A percentile compares a stretch with the other conserved stretches of the same genome.
These are phyloP conservation scores for Rhinopomastus cyanomelas DNA, from an alignment of 2,113 vertebrate species.

Conservation along the genomic window DNA sequence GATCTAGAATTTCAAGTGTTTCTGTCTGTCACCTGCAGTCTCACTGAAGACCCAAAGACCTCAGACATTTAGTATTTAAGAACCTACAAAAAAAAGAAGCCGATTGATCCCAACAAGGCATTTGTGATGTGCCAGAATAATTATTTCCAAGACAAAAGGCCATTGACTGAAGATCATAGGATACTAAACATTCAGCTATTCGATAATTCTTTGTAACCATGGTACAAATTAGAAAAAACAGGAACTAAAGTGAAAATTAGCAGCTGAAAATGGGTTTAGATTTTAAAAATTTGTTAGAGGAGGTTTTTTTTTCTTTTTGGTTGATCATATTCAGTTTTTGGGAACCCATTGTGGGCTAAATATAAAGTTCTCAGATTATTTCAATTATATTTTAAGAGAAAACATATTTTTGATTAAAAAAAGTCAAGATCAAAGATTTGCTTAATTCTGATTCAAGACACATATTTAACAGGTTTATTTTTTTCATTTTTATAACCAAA, in stretches of 20 bases:
- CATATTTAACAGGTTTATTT: background rate
- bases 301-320: background rate
- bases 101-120: background rate
- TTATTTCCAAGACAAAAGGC: background rate
- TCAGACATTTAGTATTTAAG: background rate
- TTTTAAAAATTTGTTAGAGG: background rate
- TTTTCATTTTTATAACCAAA: background rate
- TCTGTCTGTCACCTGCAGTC: background rate
- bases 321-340: background rate
- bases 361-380: background rate
- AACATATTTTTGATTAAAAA: background rate
- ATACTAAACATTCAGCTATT: background rate
- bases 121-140: background rate
- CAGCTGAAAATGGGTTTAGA: background rate
- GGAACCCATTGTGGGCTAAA: background rate
- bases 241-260: background rate
- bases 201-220: background rate
- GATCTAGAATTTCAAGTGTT: background rate
- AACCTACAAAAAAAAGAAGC: background rate
- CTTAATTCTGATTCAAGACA: background rate
- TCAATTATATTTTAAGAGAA: background rate
- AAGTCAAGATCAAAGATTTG: background rate
- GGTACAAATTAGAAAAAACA: background rate
- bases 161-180: background rate
- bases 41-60: background rate